A percentile compares a stretch with the other conserved stretches of the same genome.
phyloP scores from a whole-genome alignment of 2,113 vertebrate genomes.

The Grammomys dolichurus region DNA sequence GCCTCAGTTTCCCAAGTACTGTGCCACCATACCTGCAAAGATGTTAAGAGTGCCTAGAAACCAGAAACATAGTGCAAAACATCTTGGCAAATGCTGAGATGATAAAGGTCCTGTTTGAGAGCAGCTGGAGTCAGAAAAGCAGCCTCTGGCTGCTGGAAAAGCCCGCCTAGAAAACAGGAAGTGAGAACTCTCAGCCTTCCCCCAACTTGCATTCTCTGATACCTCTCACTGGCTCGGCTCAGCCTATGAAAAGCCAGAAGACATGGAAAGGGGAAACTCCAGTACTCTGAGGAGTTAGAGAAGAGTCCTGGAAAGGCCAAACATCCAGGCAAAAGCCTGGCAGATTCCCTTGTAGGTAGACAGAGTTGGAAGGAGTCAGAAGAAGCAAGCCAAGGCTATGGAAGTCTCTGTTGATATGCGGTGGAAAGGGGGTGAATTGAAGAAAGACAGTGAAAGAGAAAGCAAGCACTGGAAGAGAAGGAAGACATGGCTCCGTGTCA shows the following conservation, averaged over 20 bases:
- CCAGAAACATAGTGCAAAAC: background rate
- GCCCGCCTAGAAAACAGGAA: background rate
- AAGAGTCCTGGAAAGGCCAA: background rate
- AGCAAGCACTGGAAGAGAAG: background rate
- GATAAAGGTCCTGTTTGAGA: background rate
- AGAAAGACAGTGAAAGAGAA: background rate
- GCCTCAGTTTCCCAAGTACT: background rate
- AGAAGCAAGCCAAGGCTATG: background rate
- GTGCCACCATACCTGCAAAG: background rate
- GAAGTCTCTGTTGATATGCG: background rate
- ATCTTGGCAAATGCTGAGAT: background rate
- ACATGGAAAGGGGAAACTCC: background rate
- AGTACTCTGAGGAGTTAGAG: background rate
- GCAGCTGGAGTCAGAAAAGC: background rate
- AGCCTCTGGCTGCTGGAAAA: background rate
- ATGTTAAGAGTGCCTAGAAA: background rate
- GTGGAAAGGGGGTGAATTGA: background rate
- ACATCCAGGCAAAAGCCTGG: background rate
- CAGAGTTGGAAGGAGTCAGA: background rate
- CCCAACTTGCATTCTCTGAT: background rate
- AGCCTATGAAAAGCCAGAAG: background rate
- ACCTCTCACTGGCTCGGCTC: background rate
- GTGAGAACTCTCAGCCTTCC: background rate
- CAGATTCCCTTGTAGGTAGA: background rate
- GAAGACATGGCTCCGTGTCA: background rate